Evolutionary conservation across 2,797 vertebrate species (phyloP).

Genomic region (Oryzias sinensis): DNA sequence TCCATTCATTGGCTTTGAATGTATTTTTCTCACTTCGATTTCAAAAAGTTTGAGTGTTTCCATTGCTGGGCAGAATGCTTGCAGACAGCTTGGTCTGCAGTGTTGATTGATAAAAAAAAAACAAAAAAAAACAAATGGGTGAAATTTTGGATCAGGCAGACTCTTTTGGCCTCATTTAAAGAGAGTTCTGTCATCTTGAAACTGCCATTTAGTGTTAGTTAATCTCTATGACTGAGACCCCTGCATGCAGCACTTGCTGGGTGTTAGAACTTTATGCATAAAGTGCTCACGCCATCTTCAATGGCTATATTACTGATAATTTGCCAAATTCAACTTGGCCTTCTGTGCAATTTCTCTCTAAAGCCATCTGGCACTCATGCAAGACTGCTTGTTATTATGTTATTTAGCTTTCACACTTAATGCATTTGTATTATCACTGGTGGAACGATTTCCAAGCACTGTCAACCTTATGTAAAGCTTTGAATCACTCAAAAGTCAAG

Average conservation of each 20-base stretch:
- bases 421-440: slow-evolving; percentile 10
- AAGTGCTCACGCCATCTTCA: slow-evolving; percentile 49
- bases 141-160: slow-evolving; percentile 62
- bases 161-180: slow-evolving; percentile 61
- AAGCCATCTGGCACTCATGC: slow-evolving; percentile 24
- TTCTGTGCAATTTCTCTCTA: slow-evolving; percentile 17
- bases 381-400: slow-evolving; percentile 7
- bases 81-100: slow-evolving; percentile 29
- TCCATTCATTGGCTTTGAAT: background rate
- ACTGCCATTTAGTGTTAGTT: slow-evolving; percentile 72
- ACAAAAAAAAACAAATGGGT: slow-evolving; percentile 29
- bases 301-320: slow-evolving; percentile 39
- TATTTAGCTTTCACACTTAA: slow-evolving; percentile 19
- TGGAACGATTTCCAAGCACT: slow-evolving; percentile 12
- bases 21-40: slow-evolving; percentile 14
- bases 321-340: slow-evolving; percentile 45
- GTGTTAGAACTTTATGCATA: slow-evolving; percentile 56
- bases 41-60: slow-evolving; percentile 1
- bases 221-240: slow-evolving; percentile 68
- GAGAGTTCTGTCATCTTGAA: slow-evolving; percentile 67
- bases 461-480: slow-evolving; percentile 23
- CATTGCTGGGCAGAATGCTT: slow-evolving; percentile 4
- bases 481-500: slow-evolving; percentile 5
- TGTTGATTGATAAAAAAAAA: slow-evolving; percentile 14
- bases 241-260: slow-evolving; percentile 52